phyloP scores from a whole-genome alignment of 2,113 vertebrate genomes.

The Gymnocephalus cernua region DNA sequence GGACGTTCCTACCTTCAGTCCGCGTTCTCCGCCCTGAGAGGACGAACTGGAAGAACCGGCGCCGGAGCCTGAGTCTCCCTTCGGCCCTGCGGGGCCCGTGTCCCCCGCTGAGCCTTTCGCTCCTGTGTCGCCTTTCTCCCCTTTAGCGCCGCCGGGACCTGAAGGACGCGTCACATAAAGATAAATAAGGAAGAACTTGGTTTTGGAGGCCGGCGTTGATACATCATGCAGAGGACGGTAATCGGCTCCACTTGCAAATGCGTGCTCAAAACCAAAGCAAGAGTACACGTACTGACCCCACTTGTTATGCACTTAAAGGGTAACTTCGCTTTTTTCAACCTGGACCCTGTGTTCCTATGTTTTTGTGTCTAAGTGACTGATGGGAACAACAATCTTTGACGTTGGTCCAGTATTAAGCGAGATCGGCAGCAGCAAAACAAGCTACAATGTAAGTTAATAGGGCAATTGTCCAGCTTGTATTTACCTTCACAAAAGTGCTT shows the following conservation, averaged over 20 bases:
- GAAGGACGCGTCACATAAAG: neutral
- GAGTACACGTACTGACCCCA: neutral
- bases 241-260: no score
- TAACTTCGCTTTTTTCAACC: no score
- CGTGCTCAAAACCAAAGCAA: neutral
- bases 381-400: no score
- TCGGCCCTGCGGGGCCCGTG: constrained; percentile 77
- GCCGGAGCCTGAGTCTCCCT: constrained; percentile 80
- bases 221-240: neutral
- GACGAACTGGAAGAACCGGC: constrained; percentile 4
- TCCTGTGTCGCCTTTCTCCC: constrained; percentile 83
- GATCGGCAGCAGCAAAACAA: no score
- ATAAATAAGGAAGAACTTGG: neutral
- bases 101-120: constrained; percentile 78
- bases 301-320: neutral
- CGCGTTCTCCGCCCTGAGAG: constrained; percentile 57
- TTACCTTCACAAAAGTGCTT: no score
- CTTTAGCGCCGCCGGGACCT: constrained; percentile 68
- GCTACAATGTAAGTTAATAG: no score
- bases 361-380: no score
- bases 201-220: neutral
- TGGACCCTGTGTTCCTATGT: no score
- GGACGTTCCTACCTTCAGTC: constrained; percentile 81
- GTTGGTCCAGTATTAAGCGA: no score
- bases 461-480: no score